Evolutionary conservation across 2,797 vertebrate species (phyloP), one percentile per base, ranked within the genome.

Genomic region (Choloepus didactylus): DNA sequence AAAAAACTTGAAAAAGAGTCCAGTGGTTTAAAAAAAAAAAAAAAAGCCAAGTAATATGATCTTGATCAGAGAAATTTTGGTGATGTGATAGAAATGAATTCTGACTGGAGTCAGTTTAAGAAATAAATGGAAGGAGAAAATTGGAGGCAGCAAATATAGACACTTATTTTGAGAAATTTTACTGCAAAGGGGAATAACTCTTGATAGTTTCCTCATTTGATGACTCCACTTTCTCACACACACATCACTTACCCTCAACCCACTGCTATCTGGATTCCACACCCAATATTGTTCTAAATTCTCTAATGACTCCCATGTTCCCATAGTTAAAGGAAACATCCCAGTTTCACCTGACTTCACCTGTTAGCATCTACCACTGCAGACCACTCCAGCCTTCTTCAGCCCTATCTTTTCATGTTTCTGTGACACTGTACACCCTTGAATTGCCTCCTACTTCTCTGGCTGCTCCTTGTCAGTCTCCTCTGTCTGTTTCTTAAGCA

Each of bases 161-260:
- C 6, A 60, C 8, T 60, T 60, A 60, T 91, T 85, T 67, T 89
- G 23, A 64, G 59, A 91, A 67, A 29, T 51, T 69, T 64, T 76
- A 86, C 41, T 66, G 21, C 31, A 31, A 84, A 93, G 59, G 38
- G 25, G 72, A 91, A 66, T 83, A 93, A 83, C 29, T 89, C 46
- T 62, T 73, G 54, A 72, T 82, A 89, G 84, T 87, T 66, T 67
- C 35, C 31, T 87, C 54, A 23, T 69, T 91, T 80, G 46, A 73
- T 91, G 44, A 75, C 29, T 91, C 35, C 6, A 69, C 72, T 69
- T 72, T 51, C 56, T 31, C 9, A 38, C 11, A 62, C n/a, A n/a
- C 51, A 86, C 1, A 77, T 60, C 23, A 3, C 19, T 59, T 35
- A 87, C 31, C 54, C 19, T n/a, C 73, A 76, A 6, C 59, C 21